Conservation (phyloP, 1,140 invertebrate species). For the Trichonephila clavata region DNA sequence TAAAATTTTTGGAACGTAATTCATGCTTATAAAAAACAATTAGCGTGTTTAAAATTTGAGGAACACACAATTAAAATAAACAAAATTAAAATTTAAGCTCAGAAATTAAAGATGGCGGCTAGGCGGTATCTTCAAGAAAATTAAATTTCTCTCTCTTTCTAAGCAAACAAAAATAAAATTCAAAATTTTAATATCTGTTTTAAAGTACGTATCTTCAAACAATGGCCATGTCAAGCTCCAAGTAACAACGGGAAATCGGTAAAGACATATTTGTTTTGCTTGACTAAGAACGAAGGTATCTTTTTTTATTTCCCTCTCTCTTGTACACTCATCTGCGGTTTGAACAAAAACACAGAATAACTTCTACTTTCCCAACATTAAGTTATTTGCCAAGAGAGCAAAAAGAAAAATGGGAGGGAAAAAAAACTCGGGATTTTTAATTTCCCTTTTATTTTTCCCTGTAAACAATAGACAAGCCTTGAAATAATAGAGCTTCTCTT, state of each 20-base stretch:
- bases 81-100: too few species aligned
- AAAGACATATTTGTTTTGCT: background rate
- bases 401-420: background rate
- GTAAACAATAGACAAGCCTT: background rate
- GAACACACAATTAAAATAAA: too few species aligned
- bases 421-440: background rate
- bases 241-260: background rate
- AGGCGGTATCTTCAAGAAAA: background rate
- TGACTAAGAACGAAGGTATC: background rate
- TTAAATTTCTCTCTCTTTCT: background rate
- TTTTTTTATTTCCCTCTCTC: too few species aligned
- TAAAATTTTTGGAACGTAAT: too few species aligned
- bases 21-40: too few species aligned
- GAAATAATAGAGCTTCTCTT: background rate
- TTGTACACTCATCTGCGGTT: background rate
- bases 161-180: background rate
- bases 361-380: background rate
- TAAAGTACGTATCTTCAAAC: background rate
- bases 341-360: background rate
- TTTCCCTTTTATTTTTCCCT: background rate
- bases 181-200: background rate
- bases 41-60: too few species aligned
- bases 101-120: too few species aligned
- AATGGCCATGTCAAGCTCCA: background rate
- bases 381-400: constrained; percentile 6